These are phyloP conservation scores for Gnatocerus cornutus DNA, from an alignment of 2,888 invertebrate species.

Conservation along the genomic window DNA sequence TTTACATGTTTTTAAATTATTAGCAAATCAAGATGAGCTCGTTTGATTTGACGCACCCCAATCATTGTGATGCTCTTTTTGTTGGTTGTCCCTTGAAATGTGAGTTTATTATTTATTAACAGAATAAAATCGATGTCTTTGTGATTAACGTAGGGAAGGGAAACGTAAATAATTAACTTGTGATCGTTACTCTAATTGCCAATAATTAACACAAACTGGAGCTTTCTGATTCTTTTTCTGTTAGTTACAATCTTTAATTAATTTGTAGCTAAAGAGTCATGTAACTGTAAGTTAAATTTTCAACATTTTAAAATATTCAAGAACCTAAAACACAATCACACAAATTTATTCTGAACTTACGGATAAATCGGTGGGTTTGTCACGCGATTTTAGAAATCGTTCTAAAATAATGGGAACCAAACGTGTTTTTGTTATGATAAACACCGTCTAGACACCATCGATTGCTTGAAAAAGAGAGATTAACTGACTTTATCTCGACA, in stretches of 20 bases:
- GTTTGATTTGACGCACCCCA: slow-evolving; percentile 21
- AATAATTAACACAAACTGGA: not conserved
- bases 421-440: not conserved
- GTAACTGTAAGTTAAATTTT: not conserved
- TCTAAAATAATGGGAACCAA: slow-evolving; percentile 1
- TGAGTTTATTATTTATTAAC: slow-evolving; percentile 6
- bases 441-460: not conserved
- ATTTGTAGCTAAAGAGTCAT: not conserved
- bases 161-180: not conserved
- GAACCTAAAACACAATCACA: slow-evolving; percentile 16
- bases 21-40: slow-evolving; percentile 23
- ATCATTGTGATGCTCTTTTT: slow-evolving; percentile 22
- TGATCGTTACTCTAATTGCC: not conserved
- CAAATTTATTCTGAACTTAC: slow-evolving; percentile 17
- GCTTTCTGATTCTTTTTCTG: not conserved
- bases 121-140: slow-evolving; percentile 1
- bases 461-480: slow-evolving; percentile 1
- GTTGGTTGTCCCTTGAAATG: not conserved
- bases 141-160: not conserved
- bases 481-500: not conserved
- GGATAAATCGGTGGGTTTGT: not conserved
- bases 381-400: slow-evolving; percentile 12
- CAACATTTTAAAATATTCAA: slow-evolving; percentile 30
- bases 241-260: not conserved
- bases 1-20: slow-evolving; percentile 28